Percentiles rank a stretch among this genome's conserved stretches.
Evolutionary conservation across 1,140 invertebrate species (phyloP).

Genomic region (Schlechtendalia chinensis): DNA sequence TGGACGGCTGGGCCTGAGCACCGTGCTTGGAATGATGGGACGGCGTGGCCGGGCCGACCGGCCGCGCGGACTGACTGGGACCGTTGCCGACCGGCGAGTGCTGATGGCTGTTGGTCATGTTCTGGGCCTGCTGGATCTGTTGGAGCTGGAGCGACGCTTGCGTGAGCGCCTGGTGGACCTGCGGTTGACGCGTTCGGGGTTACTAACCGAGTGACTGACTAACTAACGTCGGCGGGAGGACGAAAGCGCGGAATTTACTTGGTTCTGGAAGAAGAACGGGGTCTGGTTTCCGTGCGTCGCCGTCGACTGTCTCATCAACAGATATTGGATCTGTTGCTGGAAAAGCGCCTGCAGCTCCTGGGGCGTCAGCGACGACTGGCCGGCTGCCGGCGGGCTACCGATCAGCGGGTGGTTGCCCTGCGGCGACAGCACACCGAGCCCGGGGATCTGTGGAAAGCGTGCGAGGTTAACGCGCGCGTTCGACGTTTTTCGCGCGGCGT

Average conservation of each 20-base stretch:
- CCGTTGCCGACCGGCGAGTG: slow-evolving; percentile 56
- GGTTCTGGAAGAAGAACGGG: slow-evolving; percentile 78
- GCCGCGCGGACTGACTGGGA: slow-evolving; percentile 56
- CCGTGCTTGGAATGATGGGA: slow-evolving; percentile 60
- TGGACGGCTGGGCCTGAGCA: slow-evolving; percentile 55
- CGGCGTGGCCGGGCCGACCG: slow-evolving; percentile 51
- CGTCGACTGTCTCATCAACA: slow-evolving; percentile 65
- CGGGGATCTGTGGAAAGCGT: slow-evolving; percentile 13
- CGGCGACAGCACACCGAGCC: slow-evolving; percentile 28
- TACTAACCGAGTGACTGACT: too few relatives aligned
- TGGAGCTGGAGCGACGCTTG: slow-evolving; percentile 51
- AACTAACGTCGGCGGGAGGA: too few relatives aligned
- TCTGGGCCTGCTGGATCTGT: slow-evolving; percentile 53
- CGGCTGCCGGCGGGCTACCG: slow-evolving; percentile 17
- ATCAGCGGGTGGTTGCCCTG: slow-evolving; percentile 45
- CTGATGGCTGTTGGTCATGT: slow-evolving; percentile 51
- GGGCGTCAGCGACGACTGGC: slow-evolving; percentile 59
- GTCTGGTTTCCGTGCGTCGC: slow-evolving; percentile 64
- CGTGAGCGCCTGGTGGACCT: slow-evolving; percentile 40
- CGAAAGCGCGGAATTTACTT: slow-evolving; percentile 60
- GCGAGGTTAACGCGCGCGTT: too few relatives aligned
- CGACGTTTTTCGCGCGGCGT: too few relatives aligned
- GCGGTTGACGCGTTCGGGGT: too few relatives aligned
- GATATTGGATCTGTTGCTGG: slow-evolving; percentile 71
- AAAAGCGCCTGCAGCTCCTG: slow-evolving; percentile 67